A percentile compares a stretch with the other conserved stretches of the same genome.
Conservation (phyloP, 2,113 vertebrate species). For the Siniperca chuatsi region DNA sequence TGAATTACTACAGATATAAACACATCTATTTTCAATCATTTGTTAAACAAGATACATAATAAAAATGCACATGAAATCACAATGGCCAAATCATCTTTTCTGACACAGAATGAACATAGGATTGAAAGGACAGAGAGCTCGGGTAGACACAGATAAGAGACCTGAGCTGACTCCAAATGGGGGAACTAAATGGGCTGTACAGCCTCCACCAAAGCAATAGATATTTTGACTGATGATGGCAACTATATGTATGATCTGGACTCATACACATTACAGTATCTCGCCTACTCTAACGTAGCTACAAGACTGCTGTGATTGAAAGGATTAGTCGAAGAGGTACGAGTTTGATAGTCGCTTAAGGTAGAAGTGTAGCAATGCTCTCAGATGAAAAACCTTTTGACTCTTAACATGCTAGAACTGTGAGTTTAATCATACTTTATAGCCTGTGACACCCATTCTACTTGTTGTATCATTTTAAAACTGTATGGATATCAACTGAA, state of each 20-base stretch:
- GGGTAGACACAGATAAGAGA: conserved; percentile 1
- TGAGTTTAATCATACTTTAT: conserved; percentile 50
- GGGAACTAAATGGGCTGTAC: conserved; percentile 9
- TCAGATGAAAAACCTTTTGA: conserved; percentile 42
- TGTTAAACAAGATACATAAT: conserved; percentile 11
- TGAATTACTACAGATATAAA: conserved; percentile 2
- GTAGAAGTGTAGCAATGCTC: conserved; percentile 52
- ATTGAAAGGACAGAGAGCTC: not conserved
- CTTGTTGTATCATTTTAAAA: conserved; percentile 46
- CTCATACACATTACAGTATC: conserved; percentile 46
- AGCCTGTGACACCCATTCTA: conserved; percentile 32
- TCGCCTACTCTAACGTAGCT: conserved; percentile 32
- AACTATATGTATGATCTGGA: conserved; percentile 44
- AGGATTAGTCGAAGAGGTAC: conserved; percentile 13
- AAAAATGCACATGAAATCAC: conserved; percentile 26
- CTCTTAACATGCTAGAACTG: conserved; percentile 40
- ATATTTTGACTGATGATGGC: conserved; percentile 50
- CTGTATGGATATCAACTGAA: conserved; percentile 27
- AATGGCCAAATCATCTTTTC: not conserved
- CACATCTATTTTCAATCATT: conserved; percentile 38
- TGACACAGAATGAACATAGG: not conserved
- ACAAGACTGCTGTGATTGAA: conserved; percentile 39
- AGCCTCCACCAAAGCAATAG: conserved; percentile 74
- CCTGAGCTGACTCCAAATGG: conserved; percentile 28
- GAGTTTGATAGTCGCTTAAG: not conserved